Percentiles rank a stretch among this genome's conserved stretches.
Conservation (phyloP, 2,888 invertebrate genomes). For the Teleogryllus oceanicus region DNA sequence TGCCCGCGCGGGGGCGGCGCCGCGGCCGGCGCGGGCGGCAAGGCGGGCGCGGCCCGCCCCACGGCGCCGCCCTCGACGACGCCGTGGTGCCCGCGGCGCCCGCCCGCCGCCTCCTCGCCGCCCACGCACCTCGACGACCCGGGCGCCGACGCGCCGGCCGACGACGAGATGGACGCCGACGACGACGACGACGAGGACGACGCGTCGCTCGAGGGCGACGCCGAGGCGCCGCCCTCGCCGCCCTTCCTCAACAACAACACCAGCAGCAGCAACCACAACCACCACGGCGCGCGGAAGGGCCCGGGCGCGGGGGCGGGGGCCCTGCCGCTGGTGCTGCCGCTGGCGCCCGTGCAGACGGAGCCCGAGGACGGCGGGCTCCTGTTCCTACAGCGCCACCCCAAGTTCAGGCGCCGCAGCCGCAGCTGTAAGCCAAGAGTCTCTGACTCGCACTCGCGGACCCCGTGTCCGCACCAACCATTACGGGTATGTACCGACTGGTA, state of each 20-base stretch:
- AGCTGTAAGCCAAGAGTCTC: slow-evolving; percentile 29
- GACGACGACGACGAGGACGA: slow-evolving; percentile 38
- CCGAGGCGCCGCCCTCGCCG: slow-evolving; percentile 44
- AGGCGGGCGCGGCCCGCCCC: slow-evolving; percentile 40
- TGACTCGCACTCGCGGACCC: no score
- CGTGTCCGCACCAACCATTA: slow-evolving; percentile 29
- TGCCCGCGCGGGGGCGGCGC: slow-evolving; percentile 56
- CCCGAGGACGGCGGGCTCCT: slow-evolving; percentile 48
- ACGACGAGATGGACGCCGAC: slow-evolving; percentile 32
- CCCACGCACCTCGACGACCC: slow-evolving; percentile 37
- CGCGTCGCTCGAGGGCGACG: slow-evolving; percentile 40
- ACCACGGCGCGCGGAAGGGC: slow-evolving; percentile 32
- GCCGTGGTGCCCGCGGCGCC: slow-evolving; percentile 43
- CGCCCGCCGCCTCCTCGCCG: slow-evolving; percentile 40
- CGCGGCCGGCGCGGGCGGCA: slow-evolving; percentile 44
- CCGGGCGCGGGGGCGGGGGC: slow-evolving; percentile 56
- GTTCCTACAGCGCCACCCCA: slow-evolving; percentile 40
- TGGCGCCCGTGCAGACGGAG: slow-evolving; percentile 79
- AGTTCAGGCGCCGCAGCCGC: slow-evolving; percentile 33
- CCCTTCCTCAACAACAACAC: slow-evolving; percentile 40
- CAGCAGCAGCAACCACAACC: slow-evolving; percentile 36
- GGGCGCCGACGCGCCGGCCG: slow-evolving; percentile 39
- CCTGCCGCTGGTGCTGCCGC: slow-evolving; percentile 77
- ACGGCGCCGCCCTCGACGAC: slow-evolving; percentile 39
- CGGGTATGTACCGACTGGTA: slow-evolving; percentile 37